These are phyloP conservation scores for Nephrotoma flavescens DNA, from an alignment of 2,888 invertebrate genomes.

Conservation along the genomic window DNA sequence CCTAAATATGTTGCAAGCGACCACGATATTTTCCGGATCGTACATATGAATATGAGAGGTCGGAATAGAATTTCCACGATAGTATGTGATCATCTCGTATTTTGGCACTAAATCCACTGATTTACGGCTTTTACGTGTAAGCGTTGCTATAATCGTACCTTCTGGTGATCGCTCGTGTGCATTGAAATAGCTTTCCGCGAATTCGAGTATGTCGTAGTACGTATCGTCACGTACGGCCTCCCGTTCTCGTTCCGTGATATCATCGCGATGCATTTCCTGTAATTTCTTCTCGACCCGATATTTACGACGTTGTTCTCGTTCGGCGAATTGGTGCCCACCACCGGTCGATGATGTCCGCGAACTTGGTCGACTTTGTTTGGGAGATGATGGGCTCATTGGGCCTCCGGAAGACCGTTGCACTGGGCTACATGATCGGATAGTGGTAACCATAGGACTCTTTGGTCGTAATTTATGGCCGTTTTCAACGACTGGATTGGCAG, in stretches of 20 bases:
- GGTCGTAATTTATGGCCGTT: slow-evolving; percentile 17
- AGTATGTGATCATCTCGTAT: slow-evolving; percentile 84
- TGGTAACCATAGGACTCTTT: slow-evolving; percentile 27
- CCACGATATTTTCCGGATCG: slow-evolving; percentile 83
- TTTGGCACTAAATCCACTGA: slow-evolving; percentile 69
- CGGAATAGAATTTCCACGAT: slow-evolving; percentile 75
- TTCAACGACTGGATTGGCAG: slow-evolving; percentile 13
- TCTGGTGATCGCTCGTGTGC: slow-evolving; percentile 74
- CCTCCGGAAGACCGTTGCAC: slow-evolving; percentile 17
- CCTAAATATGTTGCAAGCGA: slow-evolving; percentile 84
- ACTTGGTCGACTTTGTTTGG: slow-evolving; percentile 36
- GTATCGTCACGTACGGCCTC: slow-evolving; percentile 36
- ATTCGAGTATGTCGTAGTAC: slow-evolving; percentile 74
- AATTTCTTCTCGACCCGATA: slow-evolving; percentile 75
- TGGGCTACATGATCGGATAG: slow-evolving; percentile 22
- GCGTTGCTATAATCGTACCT: slow-evolving; percentile 74
- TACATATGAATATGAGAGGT: slow-evolving; percentile 90
- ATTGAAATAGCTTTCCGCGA: slow-evolving; percentile 88
- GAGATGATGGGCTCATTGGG: slow-evolving; percentile 29
- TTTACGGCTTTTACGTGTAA: slow-evolving; percentile 62
- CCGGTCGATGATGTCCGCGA: slow-evolving; percentile 34
- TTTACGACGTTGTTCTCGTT: slow-evolving; percentile 66
- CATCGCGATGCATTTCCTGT: slow-evolving; percentile 56
- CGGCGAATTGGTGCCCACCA: slow-evolving; percentile 33
- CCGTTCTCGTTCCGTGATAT: slow-evolving; percentile 25